Evolutionary conservation across 2,888 invertebrate genomes (phyloP).

Genomic region (Synergus itoensis): DNA sequence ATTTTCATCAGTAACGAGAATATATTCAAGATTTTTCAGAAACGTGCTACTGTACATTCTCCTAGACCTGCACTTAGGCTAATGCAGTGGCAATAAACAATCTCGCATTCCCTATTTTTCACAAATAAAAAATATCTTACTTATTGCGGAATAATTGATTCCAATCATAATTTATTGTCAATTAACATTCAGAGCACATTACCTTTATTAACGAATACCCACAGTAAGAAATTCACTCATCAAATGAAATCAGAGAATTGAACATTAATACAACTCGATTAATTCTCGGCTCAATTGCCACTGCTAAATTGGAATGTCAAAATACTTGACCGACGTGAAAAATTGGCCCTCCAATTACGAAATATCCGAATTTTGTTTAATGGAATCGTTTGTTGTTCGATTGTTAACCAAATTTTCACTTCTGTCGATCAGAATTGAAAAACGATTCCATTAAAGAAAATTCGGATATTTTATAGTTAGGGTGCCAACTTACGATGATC

Average conservation of each 20-base stretch:
- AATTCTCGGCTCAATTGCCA: not conserved
- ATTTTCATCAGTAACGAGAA: not conserved
- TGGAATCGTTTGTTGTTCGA: no score
- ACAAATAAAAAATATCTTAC: not conserved
- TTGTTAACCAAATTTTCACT: no score
- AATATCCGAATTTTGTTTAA: no score
- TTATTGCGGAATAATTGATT: not conserved
- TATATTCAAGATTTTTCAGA: not conserved
- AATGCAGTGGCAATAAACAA: not conserved
- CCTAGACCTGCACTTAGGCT: not conserved
- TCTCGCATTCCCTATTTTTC: not conserved
- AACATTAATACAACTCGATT: not conserved
- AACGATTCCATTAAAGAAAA: no score
- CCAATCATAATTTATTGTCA: not conserved
- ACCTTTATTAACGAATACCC: not conserved
- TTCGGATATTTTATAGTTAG: no score
- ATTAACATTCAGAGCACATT: not conserved
- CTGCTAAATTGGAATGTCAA: not conserved
- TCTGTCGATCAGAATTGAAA: no score
- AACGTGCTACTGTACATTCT: not conserved
- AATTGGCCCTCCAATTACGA: no score
- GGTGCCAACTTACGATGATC: no score
- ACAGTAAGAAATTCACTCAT: not conserved
- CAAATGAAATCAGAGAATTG: not conserved
- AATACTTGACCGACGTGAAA: not conserved